Evolutionary conservation across 35 echinoderm and acorn worm species (phyloP), one percentile per base, ranked within the genome.

Genomic region (Strongylocentrotus purpuratus): DNA sequence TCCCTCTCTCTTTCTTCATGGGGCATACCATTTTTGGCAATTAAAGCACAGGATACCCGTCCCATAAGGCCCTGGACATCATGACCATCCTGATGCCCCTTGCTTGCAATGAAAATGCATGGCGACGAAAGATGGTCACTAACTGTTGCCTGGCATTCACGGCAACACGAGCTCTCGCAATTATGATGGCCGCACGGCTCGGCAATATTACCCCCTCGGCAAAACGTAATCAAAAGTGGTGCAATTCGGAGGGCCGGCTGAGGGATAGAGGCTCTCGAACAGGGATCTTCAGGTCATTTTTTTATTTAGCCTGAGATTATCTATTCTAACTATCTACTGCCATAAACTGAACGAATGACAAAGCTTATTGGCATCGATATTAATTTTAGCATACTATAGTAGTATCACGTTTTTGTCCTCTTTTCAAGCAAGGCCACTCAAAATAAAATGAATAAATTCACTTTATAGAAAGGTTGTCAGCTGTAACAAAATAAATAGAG

Each of bases 141-240:
- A 78, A 78, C 65, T 78, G 65, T 78, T 78, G 65, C 65, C 65
- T 78, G 65, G 65, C 65, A 78, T 78, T 78, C 65, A 78, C 28
- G 22, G 65, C 65, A 78, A 78, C 65, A 78, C 65, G 65, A 78
- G 65, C 65, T 28, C 65, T 78, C 65, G 65, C 65, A 78, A 78
- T 78, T 78, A 78, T 78, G 65, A 78, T 78, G 65, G 20, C 65
- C 65, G 65, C 65, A 78, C 20, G 65, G 65, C 65, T 78, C 28
- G 22, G 22, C 4, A 78, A 78, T 78, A 78, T 78, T 78, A 78
- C 65, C 65, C 65, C 65, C 28, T 78, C 18, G 65, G 65, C 65
- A 28, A 78, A 78, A 78, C 65, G 65, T 78, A 78, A 78, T 78
- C 65, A 78, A 78, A 78, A 78, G 65, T 8, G 65, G 65, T 28